phyloP scores from a whole-genome alignment of 2,113 vertebrate species.

The Globicephala melas region DNA sequence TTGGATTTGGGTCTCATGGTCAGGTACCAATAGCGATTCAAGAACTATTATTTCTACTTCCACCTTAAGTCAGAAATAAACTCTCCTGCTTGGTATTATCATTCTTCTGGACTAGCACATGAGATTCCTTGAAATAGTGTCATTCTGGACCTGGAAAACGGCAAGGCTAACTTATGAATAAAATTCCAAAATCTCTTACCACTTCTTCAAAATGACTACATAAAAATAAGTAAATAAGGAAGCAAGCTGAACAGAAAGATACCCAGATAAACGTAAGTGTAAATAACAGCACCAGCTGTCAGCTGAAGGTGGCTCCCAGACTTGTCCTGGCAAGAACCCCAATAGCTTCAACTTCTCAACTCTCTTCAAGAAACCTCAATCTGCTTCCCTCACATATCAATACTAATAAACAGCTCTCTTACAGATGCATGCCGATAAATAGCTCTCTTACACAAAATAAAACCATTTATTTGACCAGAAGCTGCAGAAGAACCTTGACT shows the following conservation, averaged over 20 bases:
- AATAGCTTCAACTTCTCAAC: neutral
- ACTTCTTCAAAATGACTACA: neutral
- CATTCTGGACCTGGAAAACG: neutral
- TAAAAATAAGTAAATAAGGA: neutral
- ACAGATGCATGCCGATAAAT: neutral
- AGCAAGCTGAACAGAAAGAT: neutral
- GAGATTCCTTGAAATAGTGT: neutral
- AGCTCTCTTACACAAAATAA: neutral
- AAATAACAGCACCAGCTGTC: neutral
- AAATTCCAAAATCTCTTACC: neutral
- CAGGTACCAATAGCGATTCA: neutral
- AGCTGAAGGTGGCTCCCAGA: neutral
- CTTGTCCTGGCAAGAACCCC: neutral
- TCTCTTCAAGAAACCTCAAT: neutral
- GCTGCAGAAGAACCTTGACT: neutral
- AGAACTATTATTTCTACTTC: neutral
- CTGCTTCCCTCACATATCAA: neutral
- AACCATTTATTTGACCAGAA: neutral
- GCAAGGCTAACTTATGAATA: neutral
- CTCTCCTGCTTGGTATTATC: neutral
- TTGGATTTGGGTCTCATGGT: neutral
- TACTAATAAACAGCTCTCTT: neutral
- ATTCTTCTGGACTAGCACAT: neutral
- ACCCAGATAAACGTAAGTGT: neutral
- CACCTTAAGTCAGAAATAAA: neutral